Base-by-base conservation (phyloP, 2,888 invertebrate genomes). In the Dynastes tityus region DNA sequence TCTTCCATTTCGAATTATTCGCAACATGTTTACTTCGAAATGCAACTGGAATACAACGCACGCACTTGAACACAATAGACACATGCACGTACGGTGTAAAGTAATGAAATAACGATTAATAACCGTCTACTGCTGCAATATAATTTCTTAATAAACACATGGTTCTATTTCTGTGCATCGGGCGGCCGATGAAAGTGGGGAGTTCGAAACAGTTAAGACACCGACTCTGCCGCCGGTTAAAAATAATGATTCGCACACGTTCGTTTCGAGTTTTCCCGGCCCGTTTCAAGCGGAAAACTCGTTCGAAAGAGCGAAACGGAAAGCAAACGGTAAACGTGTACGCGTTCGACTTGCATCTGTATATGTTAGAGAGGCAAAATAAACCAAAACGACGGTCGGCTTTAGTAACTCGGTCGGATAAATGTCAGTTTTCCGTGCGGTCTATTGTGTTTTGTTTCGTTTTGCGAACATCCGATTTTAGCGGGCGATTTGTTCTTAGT, bases 91-190 rank as follows among this genome's bases (percentile, higher is more conserved):
- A 37, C 37, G 37, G 6, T n/a, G 51, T 9, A 11, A 11, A 32
- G 32, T 4, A 71, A 71, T 55, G 32, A 71, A 29, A 71, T n/a
- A 37, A 71, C 29, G 55, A 71, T 71, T 71, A 37, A 71, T 58
- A 58, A 71, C n/a, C 16, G 58, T 71, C 71, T 37, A 13, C 37
- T 16, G 71, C 55, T 58, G 71, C 71, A 58, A 37, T 53, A 53
- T 71, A 71, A 55, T 58, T 71, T 51, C 55, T 71, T 58, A 71
- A 71, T 71, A 71, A 71, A 71, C 71, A 71, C 13, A 55, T 9
- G 53, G 32, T n/a, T 71, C 71, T 71, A 71, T 71, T 71, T 71
- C 55, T 71, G 53, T 29, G 37, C 71, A 40, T 27, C 71, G 68
- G 68, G 11, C 51, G 51, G n/a, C 37, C n/a, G 8, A 40, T 8